phyloP scores from a whole-genome alignment of 2,888 invertebrate species.

The Exephanes ischioxanthus region DNA sequence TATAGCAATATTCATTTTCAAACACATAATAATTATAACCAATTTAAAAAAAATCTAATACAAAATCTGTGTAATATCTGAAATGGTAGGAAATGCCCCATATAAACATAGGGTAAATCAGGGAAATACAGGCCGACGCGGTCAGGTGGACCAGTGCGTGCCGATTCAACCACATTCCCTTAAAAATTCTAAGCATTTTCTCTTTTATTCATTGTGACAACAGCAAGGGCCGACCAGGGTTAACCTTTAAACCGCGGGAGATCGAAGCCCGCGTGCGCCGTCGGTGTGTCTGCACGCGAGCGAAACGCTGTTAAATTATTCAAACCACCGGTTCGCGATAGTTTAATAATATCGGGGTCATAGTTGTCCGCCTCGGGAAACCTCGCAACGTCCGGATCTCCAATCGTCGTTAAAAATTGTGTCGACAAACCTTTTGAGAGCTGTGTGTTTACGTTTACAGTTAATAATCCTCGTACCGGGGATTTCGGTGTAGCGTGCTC shows the following conservation, averaged over 20 bases:
- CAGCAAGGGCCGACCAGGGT: not conserved
- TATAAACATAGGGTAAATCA: no score
- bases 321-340: not conserved
- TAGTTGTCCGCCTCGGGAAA: not conserved
- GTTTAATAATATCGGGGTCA: not conserved
- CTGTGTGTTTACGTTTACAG: not conserved
- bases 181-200: not conserved
- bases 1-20: no score
- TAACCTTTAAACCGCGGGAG: not conserved
- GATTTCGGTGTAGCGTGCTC: not conserved
- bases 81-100: no score
- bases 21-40: no score
- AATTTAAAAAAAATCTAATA: no score
- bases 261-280: not conserved
- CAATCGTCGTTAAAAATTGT: not conserved
- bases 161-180: no score
- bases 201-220: not conserved
- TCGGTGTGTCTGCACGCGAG: not conserved
- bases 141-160: no score
- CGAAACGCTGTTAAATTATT: not conserved
- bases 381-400: not conserved
- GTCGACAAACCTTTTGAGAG: not conserved
- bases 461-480: not conserved
- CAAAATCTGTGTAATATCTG: no score
- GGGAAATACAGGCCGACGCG: no score